These are phyloP conservation scores for Grallaria varia DNA, from an alignment of 2,113 vertebrate genomes.

Conservation along the genomic window DNA sequence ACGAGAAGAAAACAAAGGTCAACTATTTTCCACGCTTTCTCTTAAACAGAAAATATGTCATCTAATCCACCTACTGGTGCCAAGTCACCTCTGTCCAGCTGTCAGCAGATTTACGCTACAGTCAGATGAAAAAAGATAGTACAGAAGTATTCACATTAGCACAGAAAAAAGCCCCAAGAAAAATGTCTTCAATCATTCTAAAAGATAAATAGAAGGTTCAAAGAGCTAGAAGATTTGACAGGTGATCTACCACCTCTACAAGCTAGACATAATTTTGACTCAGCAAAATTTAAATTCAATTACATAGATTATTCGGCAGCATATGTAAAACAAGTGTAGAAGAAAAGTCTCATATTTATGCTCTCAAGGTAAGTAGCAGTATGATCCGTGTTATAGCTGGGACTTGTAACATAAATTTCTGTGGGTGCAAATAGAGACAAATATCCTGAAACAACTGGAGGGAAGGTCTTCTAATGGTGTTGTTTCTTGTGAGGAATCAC, in stretches of 20 bases:
- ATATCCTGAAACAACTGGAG: not conserved
- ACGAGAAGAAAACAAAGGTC: not conserved
- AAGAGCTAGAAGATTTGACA: not conserved
- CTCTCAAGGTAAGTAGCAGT: not conserved
- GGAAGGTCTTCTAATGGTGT: not conserved
- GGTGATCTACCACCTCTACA: not conserved
- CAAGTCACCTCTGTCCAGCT: not conserved
- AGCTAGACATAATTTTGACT: not conserved
- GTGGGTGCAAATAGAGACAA: not conserved
- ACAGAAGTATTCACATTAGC: not conserved
- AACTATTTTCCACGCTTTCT: not conserved
- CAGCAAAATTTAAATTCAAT: not conserved
- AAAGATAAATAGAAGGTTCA: not conserved
- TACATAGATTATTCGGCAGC: not conserved
- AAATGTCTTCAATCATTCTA: not conserved
- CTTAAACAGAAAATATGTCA: not conserved
- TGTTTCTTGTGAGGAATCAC: not conserved
- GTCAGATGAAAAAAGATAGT: not conserved
- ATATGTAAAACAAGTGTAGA: not conserved
- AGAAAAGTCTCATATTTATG: not conserved
- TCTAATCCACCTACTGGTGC: not conserved
- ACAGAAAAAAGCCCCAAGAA: not conserved
- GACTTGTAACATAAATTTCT: not conserved
- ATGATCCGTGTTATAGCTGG: not conserved
- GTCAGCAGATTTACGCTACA: accelerated